Conservation (phyloP, 2,888 invertebrate genomes). For the Stenodera caucasica region DNA sequence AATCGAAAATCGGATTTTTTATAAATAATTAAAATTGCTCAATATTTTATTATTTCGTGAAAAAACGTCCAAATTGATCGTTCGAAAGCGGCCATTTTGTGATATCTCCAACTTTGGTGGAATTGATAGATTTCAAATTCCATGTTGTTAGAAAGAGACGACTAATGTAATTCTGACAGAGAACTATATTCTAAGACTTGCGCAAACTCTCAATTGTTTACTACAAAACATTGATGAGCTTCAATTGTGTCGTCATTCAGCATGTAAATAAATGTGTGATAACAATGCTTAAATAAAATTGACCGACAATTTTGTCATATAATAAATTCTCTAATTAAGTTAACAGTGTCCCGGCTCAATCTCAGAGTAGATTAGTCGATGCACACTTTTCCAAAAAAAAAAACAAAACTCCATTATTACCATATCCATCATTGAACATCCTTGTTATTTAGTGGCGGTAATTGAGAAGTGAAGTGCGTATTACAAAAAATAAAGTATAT, state of each 20-base stretch:
- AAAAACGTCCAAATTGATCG: too few relatives aligned
- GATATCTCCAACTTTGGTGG: background rate
- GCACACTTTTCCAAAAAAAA: background rate
- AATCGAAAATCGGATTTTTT: too few relatives aligned
- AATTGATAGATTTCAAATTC: background rate
- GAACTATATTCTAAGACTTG: background rate
- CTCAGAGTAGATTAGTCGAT: constrained; percentile 65
- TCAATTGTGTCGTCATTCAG: constrained; percentile 12
- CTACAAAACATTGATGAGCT: background rate
- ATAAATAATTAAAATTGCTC: too few relatives aligned
- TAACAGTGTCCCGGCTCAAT: constrained; percentile 56
- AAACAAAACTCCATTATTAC: background rate
- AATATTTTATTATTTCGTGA: too few relatives aligned
- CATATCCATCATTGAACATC: background rate
- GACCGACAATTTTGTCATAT: background rate
- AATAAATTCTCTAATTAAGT: constrained; percentile 19
- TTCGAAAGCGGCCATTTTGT: too few relatives aligned
- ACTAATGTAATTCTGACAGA: background rate
- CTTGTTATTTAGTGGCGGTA: background rate
- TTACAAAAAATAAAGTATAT: background rate
- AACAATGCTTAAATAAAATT: constrained; percentile 26
- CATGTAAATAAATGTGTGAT: constrained; percentile 27
- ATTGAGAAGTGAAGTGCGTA: constrained; percentile 1
- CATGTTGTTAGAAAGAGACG: background rate
- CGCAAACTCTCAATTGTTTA: background rate